A percentile compares a stretch with the other conserved stretches of the same genome.
These are phyloP conservation scores for Himalopsyche tibetana DNA, from an alignment of 2,888 invertebrate species.

Conservation along the genomic window DNA sequence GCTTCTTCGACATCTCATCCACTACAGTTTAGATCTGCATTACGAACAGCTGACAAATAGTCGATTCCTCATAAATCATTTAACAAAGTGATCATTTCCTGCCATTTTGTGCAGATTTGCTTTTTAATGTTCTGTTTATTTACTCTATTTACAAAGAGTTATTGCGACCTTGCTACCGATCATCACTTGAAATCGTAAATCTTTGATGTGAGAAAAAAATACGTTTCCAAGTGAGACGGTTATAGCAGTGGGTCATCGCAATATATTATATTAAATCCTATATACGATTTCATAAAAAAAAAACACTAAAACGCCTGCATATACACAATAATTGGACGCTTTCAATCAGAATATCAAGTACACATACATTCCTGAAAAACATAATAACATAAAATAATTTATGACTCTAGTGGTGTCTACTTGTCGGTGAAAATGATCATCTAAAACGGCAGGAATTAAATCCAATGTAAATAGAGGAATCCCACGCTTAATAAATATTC, in stretches of 20 bases:
- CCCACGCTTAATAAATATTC: neutral
- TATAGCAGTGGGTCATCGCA: too few species aligned
- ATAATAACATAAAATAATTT: too few species aligned
- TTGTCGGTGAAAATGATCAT: too few species aligned
- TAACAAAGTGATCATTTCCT: neutral
- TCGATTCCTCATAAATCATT: neutral
- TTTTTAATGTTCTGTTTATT: neutral
- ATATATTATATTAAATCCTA: too few species aligned
- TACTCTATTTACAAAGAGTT: neutral
- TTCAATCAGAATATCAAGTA: too few species aligned
- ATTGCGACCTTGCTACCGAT: neutral
- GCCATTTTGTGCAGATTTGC: neutral
- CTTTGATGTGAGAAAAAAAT: neutral
- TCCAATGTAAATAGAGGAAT: neutral
- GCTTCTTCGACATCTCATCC: neutral
- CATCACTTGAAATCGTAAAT: conserved; percentile 32
- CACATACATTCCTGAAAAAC: too few species aligned
- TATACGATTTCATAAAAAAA: too few species aligned
- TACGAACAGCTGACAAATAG: neutral
- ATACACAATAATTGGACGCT: too few species aligned
- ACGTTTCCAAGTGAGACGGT: neutral
- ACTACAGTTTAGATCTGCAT: neutral
- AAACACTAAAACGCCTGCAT: too few species aligned
- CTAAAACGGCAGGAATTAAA: too few species aligned
- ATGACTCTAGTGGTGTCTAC: too few species aligned